A percentile compares a stretch with the other conserved stretches of the same genome.
These are phyloP conservation scores for Eclectus roratus DNA, from an alignment of 2,113 vertebrate genomes.

Conservation along the genomic window DNA sequence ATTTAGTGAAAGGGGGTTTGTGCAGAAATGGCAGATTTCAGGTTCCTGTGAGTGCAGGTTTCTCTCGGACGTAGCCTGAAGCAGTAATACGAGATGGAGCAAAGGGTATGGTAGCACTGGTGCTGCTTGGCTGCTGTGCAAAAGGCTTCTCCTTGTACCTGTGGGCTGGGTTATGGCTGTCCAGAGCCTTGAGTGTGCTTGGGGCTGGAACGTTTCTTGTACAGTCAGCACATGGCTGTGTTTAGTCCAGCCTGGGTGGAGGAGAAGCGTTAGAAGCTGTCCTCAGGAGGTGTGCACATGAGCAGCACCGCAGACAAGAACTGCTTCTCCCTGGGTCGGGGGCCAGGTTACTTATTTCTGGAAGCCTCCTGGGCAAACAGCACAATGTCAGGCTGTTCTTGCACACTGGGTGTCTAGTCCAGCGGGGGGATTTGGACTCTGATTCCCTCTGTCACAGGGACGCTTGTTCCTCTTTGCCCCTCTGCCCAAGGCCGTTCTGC, in stretches of 20 bases:
- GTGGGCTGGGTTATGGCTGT: not conserved
- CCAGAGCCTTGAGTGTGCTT: not conserved
- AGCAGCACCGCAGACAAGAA: rapidly evolving
- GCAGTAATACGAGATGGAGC: not conserved
- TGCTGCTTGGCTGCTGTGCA: not conserved
- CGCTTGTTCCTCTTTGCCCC: slow-evolving; percentile 7
- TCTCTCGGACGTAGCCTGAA: not conserved
- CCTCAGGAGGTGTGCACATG: rapidly evolving
- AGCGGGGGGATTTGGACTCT: not conserved
- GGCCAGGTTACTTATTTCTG: slow-evolving; percentile 38
- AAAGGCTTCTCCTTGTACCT: not conserved
- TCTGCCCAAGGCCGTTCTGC: not conserved
- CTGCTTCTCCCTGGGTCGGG: not conserved
- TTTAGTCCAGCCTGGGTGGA: not conserved
- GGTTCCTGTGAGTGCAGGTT: not conserved
- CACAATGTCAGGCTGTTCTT: not conserved
- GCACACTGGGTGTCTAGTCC: not conserved
- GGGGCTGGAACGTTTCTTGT: not conserved
- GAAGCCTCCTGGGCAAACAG: not conserved
- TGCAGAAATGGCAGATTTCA: not conserved
- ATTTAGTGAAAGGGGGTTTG: not conserved
- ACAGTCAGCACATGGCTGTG: not conserved
- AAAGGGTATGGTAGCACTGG: not conserved
- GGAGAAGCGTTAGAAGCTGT: not conserved
- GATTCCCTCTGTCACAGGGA: not conserved